Percentiles rank a stretch among this genome's conserved stretches.
Conservation (phyloP, 1,140 invertebrate species). For the Metopolophium dirhodum region DNA sequence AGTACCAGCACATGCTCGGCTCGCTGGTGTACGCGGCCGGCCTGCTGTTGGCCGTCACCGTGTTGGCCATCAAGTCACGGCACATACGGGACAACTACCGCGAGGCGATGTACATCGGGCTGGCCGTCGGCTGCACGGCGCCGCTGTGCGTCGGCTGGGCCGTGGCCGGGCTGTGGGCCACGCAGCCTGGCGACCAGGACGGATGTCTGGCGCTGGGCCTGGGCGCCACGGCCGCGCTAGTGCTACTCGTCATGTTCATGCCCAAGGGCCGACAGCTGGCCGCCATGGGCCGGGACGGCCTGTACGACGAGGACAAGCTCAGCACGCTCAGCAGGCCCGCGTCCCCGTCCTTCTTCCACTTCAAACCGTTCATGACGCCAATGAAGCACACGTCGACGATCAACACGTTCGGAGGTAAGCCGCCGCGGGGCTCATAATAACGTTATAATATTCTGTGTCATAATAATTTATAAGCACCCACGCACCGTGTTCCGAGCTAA, state of each 20-base stretch:
- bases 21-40: conserved; percentile 83
- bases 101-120: conserved; percentile 87
- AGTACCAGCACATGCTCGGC: conserved; percentile 74
- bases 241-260: conserved; percentile 92
- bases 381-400: conserved; percentile 57
- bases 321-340: conserved; percentile 78
- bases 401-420: conserved; percentile 59
- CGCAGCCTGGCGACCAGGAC: conserved; percentile 76
- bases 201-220: conserved; percentile 88
- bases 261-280: conserved; percentile 90
- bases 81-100: conserved; percentile 92
- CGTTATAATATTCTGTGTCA: neutral
- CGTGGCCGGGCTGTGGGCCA: conserved; percentile 74
- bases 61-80: conserved; percentile 81
- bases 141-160: conserved; percentile 78
- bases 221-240: conserved; percentile 78
- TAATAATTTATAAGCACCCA: neutral
- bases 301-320: conserved; percentile 78
- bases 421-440: neutral
- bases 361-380: conserved; percentile 78
- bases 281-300: conserved; percentile 82
- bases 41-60: conserved; percentile 82
- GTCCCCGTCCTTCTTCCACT: conserved; percentile 89
- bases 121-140: conserved; percentile 81
- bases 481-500: no score